Evolutionary conservation across 1,140 invertebrate genomes (phyloP).

Genomic region (Apis florea): DNA sequence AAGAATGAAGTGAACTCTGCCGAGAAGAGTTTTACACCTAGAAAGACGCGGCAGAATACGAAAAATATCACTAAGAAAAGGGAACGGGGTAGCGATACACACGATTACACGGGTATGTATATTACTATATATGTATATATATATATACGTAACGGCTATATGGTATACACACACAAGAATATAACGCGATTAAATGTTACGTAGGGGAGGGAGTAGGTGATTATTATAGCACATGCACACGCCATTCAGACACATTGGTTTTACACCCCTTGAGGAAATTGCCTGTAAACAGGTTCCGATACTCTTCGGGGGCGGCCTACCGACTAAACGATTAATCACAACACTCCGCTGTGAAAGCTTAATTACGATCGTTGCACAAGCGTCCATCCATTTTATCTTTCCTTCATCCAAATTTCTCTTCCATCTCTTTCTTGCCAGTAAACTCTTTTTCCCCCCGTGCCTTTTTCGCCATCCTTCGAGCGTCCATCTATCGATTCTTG

Average conservation of each 20-base stretch:
- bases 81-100: constrained; percentile 14
- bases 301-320: constrained; percentile 54
- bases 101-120: constrained; percentile 21
- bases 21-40: neutral
- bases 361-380: constrained; percentile 44
- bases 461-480: neutral
- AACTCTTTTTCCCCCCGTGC: too few relatives aligned
- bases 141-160: constrained; percentile 18
- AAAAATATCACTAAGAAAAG: constrained; percentile 5
- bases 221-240: constrained; percentile 70
- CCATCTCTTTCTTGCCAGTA: neutral
- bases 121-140: constrained; percentile 24
- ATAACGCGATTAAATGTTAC: constrained; percentile 61
- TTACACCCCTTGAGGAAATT: constrained; percentile 68
- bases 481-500: neutral
- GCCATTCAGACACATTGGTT: constrained; percentile 75
- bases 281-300: constrained; percentile 63
- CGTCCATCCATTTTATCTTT: constrained; percentile 9
- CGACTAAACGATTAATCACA: constrained; percentile 68
- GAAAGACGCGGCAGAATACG: constrained; percentile 13
- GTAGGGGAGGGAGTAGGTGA: constrained; percentile 57
- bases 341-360: constrained; percentile 45
- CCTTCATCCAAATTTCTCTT: constrained; percentile 11
- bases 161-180: constrained; percentile 41
- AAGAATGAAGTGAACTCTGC: constrained; percentile 7